Evolutionary conservation across 37 sponge, comb jelly and placozoan species (phyloP).

Genomic region (Eunapius fragilis): DNA sequence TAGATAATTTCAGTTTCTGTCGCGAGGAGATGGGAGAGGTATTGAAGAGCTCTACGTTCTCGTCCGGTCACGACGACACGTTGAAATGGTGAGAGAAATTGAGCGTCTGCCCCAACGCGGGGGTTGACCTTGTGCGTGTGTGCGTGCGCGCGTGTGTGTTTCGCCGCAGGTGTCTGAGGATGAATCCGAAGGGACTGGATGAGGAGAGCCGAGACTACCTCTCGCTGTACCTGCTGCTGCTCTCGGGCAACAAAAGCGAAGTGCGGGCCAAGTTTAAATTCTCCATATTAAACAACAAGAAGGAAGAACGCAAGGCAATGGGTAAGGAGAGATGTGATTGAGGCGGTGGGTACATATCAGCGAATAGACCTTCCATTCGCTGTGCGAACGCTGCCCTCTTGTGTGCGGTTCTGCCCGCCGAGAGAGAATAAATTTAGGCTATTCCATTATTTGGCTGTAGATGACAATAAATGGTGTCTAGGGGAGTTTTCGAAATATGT

Average conservation of each 20-base stretch:
- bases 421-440: too few species aligned
- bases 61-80: conserved; percentile 83
- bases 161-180: conserved; percentile 89
- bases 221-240: conserved; percentile 93
- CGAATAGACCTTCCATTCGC: too few species aligned
- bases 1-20: conserved; percentile 98
- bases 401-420: too few species aligned
- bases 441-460: too few species aligned
- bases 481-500: too few species aligned
- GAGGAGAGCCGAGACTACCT: conserved; percentile 97
- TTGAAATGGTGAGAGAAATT: conserved; percentile 83
- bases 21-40: conserved; percentile 95
- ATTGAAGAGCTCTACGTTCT: conserved; percentile 93
- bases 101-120: background rate
- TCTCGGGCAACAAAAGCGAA: conserved; percentile 89
- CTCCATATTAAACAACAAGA: conserved; percentile 93
- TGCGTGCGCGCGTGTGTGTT: too few species aligned
- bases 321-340: conserved; percentile 56
- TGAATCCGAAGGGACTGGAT: conserved; percentile 97
- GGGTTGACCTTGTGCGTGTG: too few species aligned
- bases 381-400: too few species aligned
- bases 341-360: too few species aligned
- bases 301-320: conserved; percentile 98
- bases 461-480: too few species aligned
- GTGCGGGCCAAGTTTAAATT: conserved; percentile 98